Percentiles rank a stretch among this genome's conserved stretches.
Evolutionary conservation across 2,797 vertebrate species (phyloP).

Genomic region (Amniataba percoides): DNA sequence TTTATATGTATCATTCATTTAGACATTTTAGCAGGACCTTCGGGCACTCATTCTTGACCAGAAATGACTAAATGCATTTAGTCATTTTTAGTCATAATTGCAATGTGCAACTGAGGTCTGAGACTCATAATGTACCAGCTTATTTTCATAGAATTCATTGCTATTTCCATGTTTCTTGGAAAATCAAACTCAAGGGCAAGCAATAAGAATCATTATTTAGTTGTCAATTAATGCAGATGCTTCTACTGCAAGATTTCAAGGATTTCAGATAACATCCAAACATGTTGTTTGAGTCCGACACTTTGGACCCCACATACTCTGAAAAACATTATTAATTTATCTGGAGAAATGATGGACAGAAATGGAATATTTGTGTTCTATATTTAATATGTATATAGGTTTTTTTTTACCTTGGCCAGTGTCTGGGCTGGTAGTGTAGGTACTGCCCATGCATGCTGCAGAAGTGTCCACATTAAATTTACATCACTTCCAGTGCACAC

Average conservation of each 20-base stretch:
- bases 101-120: background rate
- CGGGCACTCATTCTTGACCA: background rate
- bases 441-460: slow-evolving; percentile 24
- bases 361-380: slow-evolving; percentile 56
- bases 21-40: background rate
- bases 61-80: background rate
- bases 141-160: background rate
- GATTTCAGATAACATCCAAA: background rate
- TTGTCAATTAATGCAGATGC: background rate
- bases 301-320: background rate
- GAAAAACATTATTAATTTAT: slow-evolving; percentile 28
- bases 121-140: background rate
- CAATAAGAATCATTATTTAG: background rate
- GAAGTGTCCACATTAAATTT: slow-evolving; percentile 55
- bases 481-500: slow-evolving; percentile 35
- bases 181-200: slow-evolving; percentile 6
- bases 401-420: slow-evolving; percentile 12
- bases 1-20: background rate
- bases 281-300: background rate
- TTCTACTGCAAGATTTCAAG: background rate
- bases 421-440: slow-evolving; percentile 20
- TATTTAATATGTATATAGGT: slow-evolving; percentile 45
- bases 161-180: too few relatives aligned
- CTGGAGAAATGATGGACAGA: slow-evolving; percentile 24
- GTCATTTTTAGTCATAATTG: too few relatives aligned